Conservation (phyloP, 2,797 vertebrate species). For the Huso huso region DNA sequence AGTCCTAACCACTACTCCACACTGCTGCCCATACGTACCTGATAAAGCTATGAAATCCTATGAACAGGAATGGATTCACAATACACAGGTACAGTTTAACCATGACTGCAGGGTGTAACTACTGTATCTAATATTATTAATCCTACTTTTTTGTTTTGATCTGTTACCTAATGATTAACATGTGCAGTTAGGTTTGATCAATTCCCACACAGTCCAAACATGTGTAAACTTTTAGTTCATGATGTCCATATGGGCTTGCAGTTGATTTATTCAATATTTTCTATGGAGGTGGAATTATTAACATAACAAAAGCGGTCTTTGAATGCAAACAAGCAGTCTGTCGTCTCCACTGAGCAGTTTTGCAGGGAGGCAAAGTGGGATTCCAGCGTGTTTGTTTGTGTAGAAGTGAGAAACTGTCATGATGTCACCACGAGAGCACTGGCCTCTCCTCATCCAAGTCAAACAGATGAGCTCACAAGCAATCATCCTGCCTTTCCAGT, state of each 20-base stretch:
- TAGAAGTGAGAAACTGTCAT: slow-evolving; percentile 36
- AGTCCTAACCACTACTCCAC: no score
- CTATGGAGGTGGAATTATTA: not conserved
- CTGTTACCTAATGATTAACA: no score
- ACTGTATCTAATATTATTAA: no score
- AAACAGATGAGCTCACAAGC: slow-evolving; percentile 43
- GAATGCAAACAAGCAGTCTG: slow-evolving; percentile 34
- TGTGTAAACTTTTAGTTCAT: no score
- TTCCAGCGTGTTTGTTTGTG: slow-evolving; percentile 29
- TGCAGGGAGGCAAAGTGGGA: slow-evolving; percentile 3
- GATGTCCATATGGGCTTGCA: not conserved
- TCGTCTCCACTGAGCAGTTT: slow-evolving; percentile 11
- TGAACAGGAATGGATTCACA: no score
- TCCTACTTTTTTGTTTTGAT: no score
- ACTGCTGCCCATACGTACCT: no score
- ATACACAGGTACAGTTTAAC: no score
- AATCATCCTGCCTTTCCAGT: slow-evolving; percentile 20
- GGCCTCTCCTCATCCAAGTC: slow-evolving; percentile 26
- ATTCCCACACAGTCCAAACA: no score
- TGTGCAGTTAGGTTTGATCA: no score
- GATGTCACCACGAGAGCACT: slow-evolving; percentile 36
- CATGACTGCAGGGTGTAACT: no score
- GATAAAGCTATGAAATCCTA: no score
- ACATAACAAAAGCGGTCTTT: slow-evolving; percentile 9
- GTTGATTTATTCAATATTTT: not conserved